A percentile compares a stretch with the other conserved stretches of the same genome.
Conservation (phyloP, 1,140 invertebrate genomes). For the Papilio dardanus region DNA sequence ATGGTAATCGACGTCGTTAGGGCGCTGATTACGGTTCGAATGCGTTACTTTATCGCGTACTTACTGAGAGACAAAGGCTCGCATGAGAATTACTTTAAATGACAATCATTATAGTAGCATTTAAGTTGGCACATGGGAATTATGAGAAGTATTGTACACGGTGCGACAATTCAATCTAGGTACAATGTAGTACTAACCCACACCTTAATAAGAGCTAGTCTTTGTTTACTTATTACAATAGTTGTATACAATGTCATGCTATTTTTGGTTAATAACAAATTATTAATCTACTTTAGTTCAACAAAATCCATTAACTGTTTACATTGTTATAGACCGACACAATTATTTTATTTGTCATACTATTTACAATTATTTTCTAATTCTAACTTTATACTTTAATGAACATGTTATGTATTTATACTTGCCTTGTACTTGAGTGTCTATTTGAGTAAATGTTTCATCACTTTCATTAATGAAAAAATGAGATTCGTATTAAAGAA, state of each 20-base stretch:
- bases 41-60: not conserved
- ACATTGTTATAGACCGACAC: not conserved
- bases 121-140: not conserved
- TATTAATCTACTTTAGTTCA: not conserved
- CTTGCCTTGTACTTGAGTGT: not conserved
- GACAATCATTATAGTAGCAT: not conserved
- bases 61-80: not conserved
- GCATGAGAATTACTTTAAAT: not conserved
- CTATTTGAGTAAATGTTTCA: not conserved
- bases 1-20: constrained; percentile 4
- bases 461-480: not conserved
- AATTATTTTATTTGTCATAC: too few relatives aligned
- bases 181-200: too few relatives aligned
- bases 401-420: not conserved
- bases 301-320: not conserved
- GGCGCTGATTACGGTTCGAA: not conserved
- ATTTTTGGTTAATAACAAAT: not conserved
- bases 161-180: not conserved
- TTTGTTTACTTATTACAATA: not conserved
- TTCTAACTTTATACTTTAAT: not conserved
- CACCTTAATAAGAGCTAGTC: not conserved
- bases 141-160: not conserved
- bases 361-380: too few relatives aligned
- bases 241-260: not conserved
- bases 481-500: not conserved